These are phyloP conservation scores for Sebastes miniatus DNA, from an alignment of 2,797 vertebrate genomes.

Conservation along the genomic window DNA sequence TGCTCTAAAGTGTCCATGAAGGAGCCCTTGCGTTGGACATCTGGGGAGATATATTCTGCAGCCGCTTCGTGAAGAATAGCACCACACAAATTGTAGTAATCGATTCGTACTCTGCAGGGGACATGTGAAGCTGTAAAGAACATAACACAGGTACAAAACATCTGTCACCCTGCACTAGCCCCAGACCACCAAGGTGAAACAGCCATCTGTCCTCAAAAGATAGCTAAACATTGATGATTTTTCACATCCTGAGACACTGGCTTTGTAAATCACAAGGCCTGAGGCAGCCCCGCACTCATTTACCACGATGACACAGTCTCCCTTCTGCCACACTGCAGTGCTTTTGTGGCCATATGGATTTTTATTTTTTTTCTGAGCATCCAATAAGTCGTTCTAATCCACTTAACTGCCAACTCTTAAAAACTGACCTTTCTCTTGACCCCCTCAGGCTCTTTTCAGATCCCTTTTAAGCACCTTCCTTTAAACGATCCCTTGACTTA, in stretches of 20 bases:
- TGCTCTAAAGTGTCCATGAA: neutral
- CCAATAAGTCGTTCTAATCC: constrained; percentile 62
- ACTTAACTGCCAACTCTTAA: constrained; percentile 52
- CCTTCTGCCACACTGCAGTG: constrained; percentile 16
- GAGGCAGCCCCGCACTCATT: constrained; percentile 41
- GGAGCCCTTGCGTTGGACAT: constrained; percentile 3
- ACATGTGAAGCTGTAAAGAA: constrained; percentile 10
- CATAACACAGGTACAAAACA: constrained; percentile 21
- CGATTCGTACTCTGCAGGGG: neutral
- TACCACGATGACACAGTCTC: constrained; percentile 22
- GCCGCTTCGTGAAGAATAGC: constrained; percentile 6
- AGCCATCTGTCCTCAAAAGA: constrained; percentile 11
- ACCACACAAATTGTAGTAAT: constrained; percentile 1
- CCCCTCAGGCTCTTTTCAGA: constrained; percentile 38
- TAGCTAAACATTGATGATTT: constrained; percentile 5
- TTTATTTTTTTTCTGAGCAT: constrained; percentile 33
- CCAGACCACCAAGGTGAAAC: constrained; percentile 20
- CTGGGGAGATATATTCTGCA: neutral
- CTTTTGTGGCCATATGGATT: constrained; percentile 47
- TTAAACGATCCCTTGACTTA: constrained; percentile 57
- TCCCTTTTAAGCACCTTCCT: constrained; percentile 46
- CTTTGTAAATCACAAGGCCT: constrained; percentile 36
- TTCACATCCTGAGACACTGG: constrained; percentile 9
- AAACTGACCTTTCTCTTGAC: constrained; percentile 53
- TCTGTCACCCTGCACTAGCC: constrained; percentile 11